Evolutionary conservation across 2,797 vertebrate species (phyloP).

Genomic region (Apogon talboti): DNA sequence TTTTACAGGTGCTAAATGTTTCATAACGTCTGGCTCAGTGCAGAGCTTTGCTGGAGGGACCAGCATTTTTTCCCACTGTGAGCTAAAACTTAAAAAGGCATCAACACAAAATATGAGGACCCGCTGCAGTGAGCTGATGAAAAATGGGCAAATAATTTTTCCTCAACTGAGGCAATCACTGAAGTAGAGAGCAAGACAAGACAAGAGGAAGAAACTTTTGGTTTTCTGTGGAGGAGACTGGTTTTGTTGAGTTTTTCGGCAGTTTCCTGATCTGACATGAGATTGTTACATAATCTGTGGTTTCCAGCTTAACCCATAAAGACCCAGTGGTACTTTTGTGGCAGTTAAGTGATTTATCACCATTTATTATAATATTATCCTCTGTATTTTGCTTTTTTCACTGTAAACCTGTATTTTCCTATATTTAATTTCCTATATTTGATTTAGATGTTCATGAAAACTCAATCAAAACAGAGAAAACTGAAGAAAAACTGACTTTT

Average conservation of each 20-base stretch:
- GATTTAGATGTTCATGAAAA: no score
- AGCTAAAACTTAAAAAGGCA: constrained; percentile 37
- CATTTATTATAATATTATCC: no score
- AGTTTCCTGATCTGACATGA: constrained; percentile 47
- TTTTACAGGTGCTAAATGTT: constrained; percentile 64
- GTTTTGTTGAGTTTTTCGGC: constrained; percentile 38
- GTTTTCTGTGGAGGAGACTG: constrained; percentile 44
- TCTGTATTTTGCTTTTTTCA: no score
- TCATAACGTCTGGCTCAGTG: constrained; percentile 39
- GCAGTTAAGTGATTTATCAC: no score
- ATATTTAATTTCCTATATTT: no score
- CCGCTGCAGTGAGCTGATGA: constrained; percentile 22
- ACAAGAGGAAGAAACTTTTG: constrained; percentile 36
- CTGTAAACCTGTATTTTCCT: no score
- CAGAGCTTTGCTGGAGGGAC: constrained; percentile 18
- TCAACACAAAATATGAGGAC: constrained; percentile 31
- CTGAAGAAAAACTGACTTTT: no score
- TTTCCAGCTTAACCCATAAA: no score
- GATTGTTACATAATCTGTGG: constrained; percentile 41
- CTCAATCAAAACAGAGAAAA: no score
- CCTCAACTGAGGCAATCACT: constrained; percentile 25
- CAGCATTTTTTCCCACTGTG: constrained; percentile 19
- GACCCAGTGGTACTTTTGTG: no score
- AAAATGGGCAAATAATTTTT: constrained; percentile 38
- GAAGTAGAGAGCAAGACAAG: constrained; percentile 12